These are phyloP conservation scores for Drosophila seguyi DNA, from an alignment of 1,140 invertebrate genomes.

Conservation along the genomic window DNA sequence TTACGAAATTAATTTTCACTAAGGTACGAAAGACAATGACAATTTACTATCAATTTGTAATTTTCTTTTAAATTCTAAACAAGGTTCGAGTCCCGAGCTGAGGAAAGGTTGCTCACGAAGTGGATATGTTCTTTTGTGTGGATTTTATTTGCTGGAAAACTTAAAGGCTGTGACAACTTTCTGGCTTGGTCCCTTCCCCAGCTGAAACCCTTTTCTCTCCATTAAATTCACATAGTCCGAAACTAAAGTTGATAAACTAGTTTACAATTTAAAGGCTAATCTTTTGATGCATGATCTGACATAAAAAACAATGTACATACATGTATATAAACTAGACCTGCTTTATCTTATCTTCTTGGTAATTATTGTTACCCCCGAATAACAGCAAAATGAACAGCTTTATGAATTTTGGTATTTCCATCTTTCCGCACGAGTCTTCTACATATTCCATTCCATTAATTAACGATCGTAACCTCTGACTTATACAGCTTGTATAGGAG, in stretches of 20 bases:
- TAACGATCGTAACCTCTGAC: constrained; percentile 25
- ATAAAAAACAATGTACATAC: constrained; percentile 58
- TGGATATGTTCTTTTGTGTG: constrained; percentile 56
- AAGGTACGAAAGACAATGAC: constrained; percentile 47
- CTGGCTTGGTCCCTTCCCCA: constrained; percentile 36
- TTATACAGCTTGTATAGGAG: constrained; percentile 31
- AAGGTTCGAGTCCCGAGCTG: constrained; percentile 31
- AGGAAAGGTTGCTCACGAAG: constrained; percentile 23
- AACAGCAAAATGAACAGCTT: constrained; percentile 74
- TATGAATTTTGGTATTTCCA: constrained; percentile 34
- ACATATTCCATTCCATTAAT: constrained; percentile 25
- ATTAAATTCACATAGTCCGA: constrained; percentile 63
- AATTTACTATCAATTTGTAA: constrained; percentile 27
- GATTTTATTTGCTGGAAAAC: constrained; percentile 34
- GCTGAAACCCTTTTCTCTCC: constrained; percentile 17
- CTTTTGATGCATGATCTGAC: constrained; percentile 34
- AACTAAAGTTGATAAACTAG: constrained; percentile 35
- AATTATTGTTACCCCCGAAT: constrained; percentile 69
- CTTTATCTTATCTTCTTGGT: constrained; percentile 23
- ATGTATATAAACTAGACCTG: constrained; percentile 30
- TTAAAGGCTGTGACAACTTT: constrained; percentile 31
- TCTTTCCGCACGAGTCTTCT: constrained; percentile 17
- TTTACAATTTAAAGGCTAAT: constrained; percentile 32
- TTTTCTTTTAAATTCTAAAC: constrained; percentile 28
- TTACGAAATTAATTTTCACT: constrained; percentile 50